Evolutionary conservation across 2,888 invertebrate genomes (phyloP), one percentile per base, ranked within the genome.

Genomic region (Himalopsyche japonica): DNA sequence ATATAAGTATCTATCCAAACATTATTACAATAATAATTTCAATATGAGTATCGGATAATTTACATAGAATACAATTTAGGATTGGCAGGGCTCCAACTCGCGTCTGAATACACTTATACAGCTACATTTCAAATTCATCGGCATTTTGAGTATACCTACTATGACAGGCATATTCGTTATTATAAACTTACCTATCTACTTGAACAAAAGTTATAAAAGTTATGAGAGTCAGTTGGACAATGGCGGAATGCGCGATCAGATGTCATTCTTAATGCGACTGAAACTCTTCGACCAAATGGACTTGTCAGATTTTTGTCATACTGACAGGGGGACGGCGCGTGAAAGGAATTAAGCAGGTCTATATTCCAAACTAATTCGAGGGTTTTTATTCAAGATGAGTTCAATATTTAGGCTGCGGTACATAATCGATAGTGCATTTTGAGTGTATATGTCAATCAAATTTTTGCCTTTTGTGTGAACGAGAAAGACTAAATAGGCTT

Each of bases 261-360:
- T 37, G 78, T 78, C 78, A 78, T 47, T 37, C 34, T 78, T 27
- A 78, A 78, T 34, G 20, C 37, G 78, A 70, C 70, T 70, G 70
- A 70, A 20, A 15, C 47, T 78, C 78, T 47, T 78, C 70, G 70
- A 27, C 81, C 81, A 84, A 84, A 84, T 84, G 84, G 84, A 84
- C 84, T 84, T 84, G 84, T 84, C 84, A 84, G 84, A 84, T 84
- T 81, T 81, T 84, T 84, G 84, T 84, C 84, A 84, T 78, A 78
- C 78, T 84, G 81, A 77, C 77, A 24, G 70, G 30, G 77, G 77
- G 20, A 34, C 34, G 37, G 77, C 77, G 77, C 77, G 77, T 77
- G 77, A 77, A 37, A 24, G 43, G 77, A 77, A 34, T 77, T 43
- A 43, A 34, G 24, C 10, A 77, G 77, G 70, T 57, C 24, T 24